A percentile compares a stretch with the other conserved stretches of the same genome.
Conservation (phyloP, 2,113 vertebrate genomes). For the Circaetus cinerascens region DNA sequence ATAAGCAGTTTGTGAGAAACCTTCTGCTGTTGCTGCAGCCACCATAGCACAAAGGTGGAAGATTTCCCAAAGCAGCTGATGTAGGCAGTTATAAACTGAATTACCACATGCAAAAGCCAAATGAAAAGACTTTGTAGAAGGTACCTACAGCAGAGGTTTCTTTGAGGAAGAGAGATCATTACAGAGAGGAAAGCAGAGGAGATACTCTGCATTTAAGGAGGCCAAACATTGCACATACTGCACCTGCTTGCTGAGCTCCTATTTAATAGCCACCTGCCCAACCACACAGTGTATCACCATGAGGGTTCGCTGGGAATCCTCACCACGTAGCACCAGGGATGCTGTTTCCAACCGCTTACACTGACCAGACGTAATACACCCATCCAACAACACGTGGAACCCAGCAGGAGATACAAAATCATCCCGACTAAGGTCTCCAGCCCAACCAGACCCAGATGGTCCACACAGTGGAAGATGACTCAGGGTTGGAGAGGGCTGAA, state of each 20-base stretch:
- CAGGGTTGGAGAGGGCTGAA: background rate
- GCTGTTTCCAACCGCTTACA: rapidly evolving
- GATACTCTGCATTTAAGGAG: background rate
- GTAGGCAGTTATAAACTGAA: slow-evolving; percentile 15
- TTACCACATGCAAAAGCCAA: slow-evolving; percentile 11
- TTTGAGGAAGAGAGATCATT: background rate
- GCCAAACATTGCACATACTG: background rate
- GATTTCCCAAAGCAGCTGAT: slow-evolving; percentile 46
- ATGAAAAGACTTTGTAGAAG: background rate
- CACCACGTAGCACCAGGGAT: background rate
- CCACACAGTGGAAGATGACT: background rate
- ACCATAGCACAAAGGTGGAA: background rate
- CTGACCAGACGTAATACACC: background rate
- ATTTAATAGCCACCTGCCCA: background rate
- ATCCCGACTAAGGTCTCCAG: background rate
- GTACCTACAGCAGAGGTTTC: background rate
- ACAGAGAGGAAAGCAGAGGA: background rate
- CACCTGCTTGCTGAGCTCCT: background rate
- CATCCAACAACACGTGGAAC: rapidly evolving
- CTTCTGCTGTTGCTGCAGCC: background rate
- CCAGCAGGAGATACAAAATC: background rate
- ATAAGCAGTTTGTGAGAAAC: slow-evolving; percentile 13
- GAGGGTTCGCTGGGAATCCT: background rate
- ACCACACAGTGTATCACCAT: background rate
- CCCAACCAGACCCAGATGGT: background rate